These are phyloP conservation scores for Burhinus bistriatus DNA, from an alignment of 2,113 vertebrate species.

Conservation along the genomic window DNA sequence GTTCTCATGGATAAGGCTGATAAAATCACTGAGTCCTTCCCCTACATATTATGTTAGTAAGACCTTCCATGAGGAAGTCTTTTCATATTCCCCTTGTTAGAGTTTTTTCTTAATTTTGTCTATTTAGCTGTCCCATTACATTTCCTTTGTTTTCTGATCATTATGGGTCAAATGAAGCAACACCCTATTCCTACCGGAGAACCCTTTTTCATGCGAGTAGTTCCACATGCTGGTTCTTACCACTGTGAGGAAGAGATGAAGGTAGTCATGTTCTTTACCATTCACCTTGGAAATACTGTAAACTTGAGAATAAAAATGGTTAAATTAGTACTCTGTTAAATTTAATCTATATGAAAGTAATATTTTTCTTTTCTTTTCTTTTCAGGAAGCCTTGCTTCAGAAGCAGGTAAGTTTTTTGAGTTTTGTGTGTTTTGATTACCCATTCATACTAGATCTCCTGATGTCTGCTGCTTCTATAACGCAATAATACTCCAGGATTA, in stretches of 20 bases:
- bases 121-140: background rate
- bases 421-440: background rate
- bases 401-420: constrained; percentile 73
- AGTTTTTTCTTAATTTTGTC: background rate
- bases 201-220: background rate
- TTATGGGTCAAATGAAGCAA: background rate
- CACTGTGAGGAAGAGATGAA: background rate
- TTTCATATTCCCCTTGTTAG: background rate
- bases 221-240: background rate
- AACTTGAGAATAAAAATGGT: background rate
- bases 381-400: constrained; percentile 77
- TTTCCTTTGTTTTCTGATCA: background rate
- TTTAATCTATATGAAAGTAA: constrained; percentile 15
- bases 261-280: background rate
- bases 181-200: background rate
- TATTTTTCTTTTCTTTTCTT: constrained; percentile 53
- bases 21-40: background rate
- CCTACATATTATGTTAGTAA: background rate
- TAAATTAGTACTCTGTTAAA: constrained; percentile 21
- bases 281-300: constrained; percentile 1
- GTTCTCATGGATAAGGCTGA: background rate
- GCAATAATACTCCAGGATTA: background rate
- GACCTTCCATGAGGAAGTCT: background rate
- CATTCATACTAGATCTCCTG: background rate
- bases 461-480: background rate